A percentile compares a stretch with the other conserved stretches of the same genome.
These are phyloP conservation scores for Pterocles orientalis DNA, from an alignment of 2,113 vertebrate genomes.

Conservation along the genomic window DNA sequence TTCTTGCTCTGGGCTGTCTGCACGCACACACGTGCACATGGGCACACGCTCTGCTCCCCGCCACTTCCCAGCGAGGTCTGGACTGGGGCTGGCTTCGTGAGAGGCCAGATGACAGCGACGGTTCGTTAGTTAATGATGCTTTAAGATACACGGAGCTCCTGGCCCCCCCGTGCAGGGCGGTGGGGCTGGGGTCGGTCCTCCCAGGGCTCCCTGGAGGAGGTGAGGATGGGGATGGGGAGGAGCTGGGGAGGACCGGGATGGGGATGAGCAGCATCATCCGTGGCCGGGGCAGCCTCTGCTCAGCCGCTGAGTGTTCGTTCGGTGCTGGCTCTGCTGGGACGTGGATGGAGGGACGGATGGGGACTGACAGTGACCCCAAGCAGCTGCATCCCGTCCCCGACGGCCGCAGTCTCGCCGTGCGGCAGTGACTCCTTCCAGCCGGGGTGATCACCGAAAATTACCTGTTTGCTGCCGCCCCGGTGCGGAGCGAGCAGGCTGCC, in stretches of 20 bases:
- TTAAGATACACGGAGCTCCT: background rate
- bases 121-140: background rate
- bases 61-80: rapidly evolving
- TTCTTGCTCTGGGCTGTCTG: background rate
- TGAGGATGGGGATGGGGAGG: background rate
- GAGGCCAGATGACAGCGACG: background rate
- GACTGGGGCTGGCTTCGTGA: rapidly evolving
- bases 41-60: background rate
- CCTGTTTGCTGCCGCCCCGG: background rate
- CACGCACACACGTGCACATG: no score
- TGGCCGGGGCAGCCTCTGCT: background rate
- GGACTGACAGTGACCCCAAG: background rate
- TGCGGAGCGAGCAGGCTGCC: background rate
- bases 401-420: rapidly evolving
- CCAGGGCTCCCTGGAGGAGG: background rate
- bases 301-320: rapidly evolving
- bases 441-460: slow-evolving; percentile 28
- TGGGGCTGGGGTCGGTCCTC: rapidly evolving
- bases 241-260: background rate
- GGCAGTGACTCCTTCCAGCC: background rate
- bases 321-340: background rate
- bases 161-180: background rate
- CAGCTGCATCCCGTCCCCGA: rapidly evolving
- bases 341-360: rapidly evolving
- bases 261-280: background rate